Base-by-base conservation (phyloP, 1,140 invertebrate genomes). In the Drosophila arizonae region DNA sequence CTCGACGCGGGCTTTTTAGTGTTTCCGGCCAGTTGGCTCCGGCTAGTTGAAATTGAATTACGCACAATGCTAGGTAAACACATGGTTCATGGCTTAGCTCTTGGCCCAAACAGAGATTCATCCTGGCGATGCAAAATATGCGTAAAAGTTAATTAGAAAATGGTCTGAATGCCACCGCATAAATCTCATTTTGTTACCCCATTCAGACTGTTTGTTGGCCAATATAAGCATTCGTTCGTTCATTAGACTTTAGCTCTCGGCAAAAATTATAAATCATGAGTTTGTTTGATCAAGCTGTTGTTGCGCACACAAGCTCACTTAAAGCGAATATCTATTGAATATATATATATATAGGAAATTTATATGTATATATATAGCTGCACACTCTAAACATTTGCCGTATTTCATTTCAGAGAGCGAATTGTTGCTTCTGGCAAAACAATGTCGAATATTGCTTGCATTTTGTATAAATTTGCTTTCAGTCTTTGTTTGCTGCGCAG, bases 11-110 rank as follows among this genome's bases (percentile, higher is more conserved):
- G 72, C 67, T 76, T 85, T 87, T 87, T 87, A 81, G 75, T 87
- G 81, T 76, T 86, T 87, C 84, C 79, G 76, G 82, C 48, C 84
- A 86, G 76, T 87, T 86, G 84, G 9, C 33, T 64, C 9, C 28
- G 39, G 8, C 17, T 15, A 28, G 50, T 46, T 46, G 64, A 73
- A 72, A 81, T 86, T 81, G 78, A 86, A 76, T 86, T 81, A 86
- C 82, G 82, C 81, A 87, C 82, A 76, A 85, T 86, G 76, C 51
- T 71, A 76, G 81, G 74, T 66, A 69, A 71, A 81, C 78, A 85
- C 36, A 86, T 86, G 81, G 43, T 60, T 54, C 41, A 39, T 67
- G 67, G 43, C 43, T 30, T 2, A 30, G 72, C 72, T 63, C 65
- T 75, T 60, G 41, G 43, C 13, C 4, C 21, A 24, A 24, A 68